These are phyloP conservation scores for Chironomus riparius DNA, from an alignment of 2,888 invertebrate species.

Conservation along the genomic window DNA sequence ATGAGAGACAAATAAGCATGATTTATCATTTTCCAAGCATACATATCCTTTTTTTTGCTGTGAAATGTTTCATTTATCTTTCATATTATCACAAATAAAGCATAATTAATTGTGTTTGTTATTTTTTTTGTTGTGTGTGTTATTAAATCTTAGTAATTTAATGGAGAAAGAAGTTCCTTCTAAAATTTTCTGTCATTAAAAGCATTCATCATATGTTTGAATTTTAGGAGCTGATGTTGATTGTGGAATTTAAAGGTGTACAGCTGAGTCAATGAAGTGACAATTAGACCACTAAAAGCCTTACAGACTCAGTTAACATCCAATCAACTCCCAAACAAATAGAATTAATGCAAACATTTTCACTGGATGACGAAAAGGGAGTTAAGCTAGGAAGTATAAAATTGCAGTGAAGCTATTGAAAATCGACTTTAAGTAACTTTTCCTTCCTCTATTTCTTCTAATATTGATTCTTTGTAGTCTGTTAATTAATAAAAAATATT, in stretches of 20 bases:
- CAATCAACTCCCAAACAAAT: too few relatives aligned
- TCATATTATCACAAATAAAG: slow-evolving; percentile 8
- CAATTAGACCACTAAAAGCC: too few relatives aligned
- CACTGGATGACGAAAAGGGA: not conserved
- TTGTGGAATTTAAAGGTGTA: too few relatives aligned
- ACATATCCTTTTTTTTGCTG: not conserved
- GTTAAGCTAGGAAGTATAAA: not conserved
- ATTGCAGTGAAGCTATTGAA: not conserved
- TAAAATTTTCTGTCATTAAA: not conserved
- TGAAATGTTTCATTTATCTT: not conserved
- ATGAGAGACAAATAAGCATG: not conserved
- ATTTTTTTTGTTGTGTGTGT: not conserved
- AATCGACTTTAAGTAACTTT: not conserved
- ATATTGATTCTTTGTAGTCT: not conserved
- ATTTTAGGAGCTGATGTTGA: too few relatives aligned
- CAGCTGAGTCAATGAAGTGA: too few relatives aligned
- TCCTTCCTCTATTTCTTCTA: not conserved
- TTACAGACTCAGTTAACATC: too few relatives aligned
- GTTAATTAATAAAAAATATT: not conserved
- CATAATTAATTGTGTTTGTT: not conserved
- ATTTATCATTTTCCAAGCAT: not conserved
- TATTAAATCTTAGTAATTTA: not conserved
- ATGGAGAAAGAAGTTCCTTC: not conserved
- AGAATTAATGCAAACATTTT: not conserved
- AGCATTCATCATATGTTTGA: not conserved